Evolutionary conservation across 2,888 invertebrate genomes (phyloP).

Genomic region (Volucella bombylans): DNA sequence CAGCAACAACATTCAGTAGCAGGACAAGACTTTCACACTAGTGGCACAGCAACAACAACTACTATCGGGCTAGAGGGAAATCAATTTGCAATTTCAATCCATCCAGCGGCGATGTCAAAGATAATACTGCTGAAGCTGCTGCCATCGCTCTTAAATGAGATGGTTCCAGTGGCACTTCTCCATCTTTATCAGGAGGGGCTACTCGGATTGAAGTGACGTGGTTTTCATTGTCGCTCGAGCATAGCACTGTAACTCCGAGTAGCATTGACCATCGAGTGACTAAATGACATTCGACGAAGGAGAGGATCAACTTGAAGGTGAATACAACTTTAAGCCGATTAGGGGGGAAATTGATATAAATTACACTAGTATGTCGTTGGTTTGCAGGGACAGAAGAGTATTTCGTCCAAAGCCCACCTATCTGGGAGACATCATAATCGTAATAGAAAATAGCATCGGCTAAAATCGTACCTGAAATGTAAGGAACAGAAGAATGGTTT

Average conservation of each 20-base stretch:
- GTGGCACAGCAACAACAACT: background rate
- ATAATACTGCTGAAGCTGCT: slow-evolving; percentile 15
- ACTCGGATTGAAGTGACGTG: slow-evolving; percentile 1
- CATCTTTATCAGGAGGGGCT: background rate
- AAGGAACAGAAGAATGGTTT: no score
- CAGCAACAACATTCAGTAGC: slow-evolving; percentile 37
- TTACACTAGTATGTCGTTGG: no score
- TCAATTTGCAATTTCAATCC: slow-evolving; percentile 54
- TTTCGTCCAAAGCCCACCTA: no score
- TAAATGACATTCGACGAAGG: background rate
- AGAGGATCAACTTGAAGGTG: slow-evolving; percentile 6
- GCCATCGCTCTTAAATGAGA: slow-evolving; percentile 10
- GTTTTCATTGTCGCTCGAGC: slow-evolving; percentile 16
- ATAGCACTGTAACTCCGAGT: slow-evolving; percentile 1
- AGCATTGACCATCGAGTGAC: slow-evolving; percentile 7
- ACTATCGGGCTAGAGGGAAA: slow-evolving; percentile 31
- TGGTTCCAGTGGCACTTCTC: slow-evolving; percentile 1
- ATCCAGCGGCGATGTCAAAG: slow-evolving; percentile 46
- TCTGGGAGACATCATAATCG: no score
- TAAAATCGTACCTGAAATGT: no score
- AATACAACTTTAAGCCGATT: background rate
- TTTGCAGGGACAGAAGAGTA: no score
- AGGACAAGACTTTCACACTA: background rate
- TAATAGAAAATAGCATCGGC: no score
- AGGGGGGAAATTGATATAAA: no score